Conservation (phyloP, 2,888 invertebrate species). For the Cynaeus angustus region DNA sequence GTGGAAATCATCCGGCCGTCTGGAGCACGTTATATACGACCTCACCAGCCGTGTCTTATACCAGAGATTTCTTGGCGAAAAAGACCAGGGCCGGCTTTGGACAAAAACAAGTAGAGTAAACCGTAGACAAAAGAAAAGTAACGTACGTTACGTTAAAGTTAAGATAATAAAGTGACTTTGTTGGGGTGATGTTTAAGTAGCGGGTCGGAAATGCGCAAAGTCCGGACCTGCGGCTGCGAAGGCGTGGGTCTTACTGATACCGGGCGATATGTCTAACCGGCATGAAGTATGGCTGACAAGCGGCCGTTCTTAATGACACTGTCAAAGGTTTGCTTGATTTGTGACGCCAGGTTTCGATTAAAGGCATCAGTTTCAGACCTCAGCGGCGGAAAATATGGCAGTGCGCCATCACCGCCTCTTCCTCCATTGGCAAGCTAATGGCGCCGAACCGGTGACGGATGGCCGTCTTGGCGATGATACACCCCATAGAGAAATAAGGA, state of each 20-base stretch:
- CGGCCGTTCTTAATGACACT: conserved; percentile 71
- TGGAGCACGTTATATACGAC: conserved; percentile 68
- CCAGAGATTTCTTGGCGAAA: conserved; percentile 58
- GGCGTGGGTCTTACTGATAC: conserved; percentile 61
- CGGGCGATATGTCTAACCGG: conserved; percentile 63
- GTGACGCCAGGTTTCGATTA: conserved; percentile 71
- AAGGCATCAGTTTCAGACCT: conserved; percentile 71
- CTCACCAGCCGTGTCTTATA: conserved; percentile 55
- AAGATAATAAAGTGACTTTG: neutral
- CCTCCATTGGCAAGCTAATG: conserved; percentile 51
- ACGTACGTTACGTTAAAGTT: too few species aligned
- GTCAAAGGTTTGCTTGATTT: conserved; percentile 72
- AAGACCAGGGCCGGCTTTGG: conserved; percentile 53
- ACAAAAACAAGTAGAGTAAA: neutral
- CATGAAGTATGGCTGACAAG: conserved; percentile 71
- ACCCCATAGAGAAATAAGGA: conserved; percentile 30
- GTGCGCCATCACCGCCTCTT: conserved; percentile 58
- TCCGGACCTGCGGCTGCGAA: conserved; percentile 56
- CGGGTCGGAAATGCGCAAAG: conserved; percentile 15
- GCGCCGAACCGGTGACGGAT: conserved; percentile 51
- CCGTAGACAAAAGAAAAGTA: too few species aligned
- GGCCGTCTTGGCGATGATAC: conserved; percentile 51
- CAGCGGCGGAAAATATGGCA: conserved; percentile 68
- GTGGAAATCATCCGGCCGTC: conserved; percentile 70
- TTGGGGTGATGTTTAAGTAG: neutral